Conservation (phyloP, 2,797 vertebrate species). For the Pseudocheirus occidentalis region DNA sequence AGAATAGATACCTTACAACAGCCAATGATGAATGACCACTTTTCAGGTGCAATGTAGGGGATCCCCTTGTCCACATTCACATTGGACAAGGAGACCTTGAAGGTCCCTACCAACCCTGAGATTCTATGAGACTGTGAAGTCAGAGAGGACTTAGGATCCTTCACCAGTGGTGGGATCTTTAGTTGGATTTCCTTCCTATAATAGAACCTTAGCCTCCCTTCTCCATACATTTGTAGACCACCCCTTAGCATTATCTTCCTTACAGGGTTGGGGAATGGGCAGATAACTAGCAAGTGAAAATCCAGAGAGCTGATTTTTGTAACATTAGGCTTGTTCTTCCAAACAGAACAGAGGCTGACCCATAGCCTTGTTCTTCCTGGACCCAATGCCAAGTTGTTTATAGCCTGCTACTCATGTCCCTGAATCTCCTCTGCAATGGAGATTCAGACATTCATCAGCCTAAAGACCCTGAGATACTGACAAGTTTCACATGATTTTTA, state of each 20-base stretch:
- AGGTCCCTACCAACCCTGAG: not conserved
- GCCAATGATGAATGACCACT: not conserved
- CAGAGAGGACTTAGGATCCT: not conserved
- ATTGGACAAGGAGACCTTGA: not conserved
- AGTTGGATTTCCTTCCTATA: not conserved
- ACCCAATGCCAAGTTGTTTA: not conserved
- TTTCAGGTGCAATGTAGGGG: not conserved
- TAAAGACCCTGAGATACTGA: not conserved
- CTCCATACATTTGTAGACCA: not conserved
- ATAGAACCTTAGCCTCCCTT: not conserved
- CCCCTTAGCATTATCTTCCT: not conserved
- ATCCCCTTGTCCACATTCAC: not conserved
- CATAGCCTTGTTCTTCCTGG: not conserved
- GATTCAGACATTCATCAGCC: not conserved
- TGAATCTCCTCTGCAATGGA: not conserved
- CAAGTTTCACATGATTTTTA: not conserved
- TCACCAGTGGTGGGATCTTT: not conserved
- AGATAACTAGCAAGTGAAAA: not conserved
- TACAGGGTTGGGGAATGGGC: not conserved
- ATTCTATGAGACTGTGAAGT: not conserved
- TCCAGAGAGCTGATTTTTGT: not conserved
- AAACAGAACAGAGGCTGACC: not conserved
- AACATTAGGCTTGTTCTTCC: not conserved
- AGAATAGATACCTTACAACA: not conserved
- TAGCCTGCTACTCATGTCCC: not conserved